Percentiles rank a stretch among this genome's conserved stretches.
phyloP scores from a whole-genome alignment of 2,797 vertebrate genomes.

The Streptopelia turtur region DNA sequence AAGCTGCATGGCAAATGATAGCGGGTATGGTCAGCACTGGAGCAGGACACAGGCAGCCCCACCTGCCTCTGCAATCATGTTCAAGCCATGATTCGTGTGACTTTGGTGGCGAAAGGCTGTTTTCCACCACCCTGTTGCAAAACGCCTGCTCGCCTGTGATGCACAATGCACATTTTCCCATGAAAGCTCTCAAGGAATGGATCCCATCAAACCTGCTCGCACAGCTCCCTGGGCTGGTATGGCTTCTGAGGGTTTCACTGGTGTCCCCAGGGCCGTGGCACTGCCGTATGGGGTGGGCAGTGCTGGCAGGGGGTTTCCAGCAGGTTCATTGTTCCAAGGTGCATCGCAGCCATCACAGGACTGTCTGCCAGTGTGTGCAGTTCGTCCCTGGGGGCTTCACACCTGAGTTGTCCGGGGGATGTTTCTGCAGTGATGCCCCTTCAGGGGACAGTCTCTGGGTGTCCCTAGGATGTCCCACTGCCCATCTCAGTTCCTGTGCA shows the following conservation, averaged over 20 bases:
- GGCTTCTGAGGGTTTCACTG: not conserved
- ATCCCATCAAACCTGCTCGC: not conserved
- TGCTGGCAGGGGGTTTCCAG: not conserved
- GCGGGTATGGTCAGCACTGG: rapidly evolving
- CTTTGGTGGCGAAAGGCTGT: not conserved
- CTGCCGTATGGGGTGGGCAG: rapidly evolving
- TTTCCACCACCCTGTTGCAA: not conserved
- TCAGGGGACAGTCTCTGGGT: not conserved
- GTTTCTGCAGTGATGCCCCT: not conserved
- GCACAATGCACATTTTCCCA: not conserved
- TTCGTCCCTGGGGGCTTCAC: not conserved
- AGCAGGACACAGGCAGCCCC: not conserved
- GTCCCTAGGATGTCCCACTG: rapidly evolving
- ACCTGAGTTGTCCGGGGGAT: rapidly evolving
- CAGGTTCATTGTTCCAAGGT: rapidly evolving
- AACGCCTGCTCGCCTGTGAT: not conserved
- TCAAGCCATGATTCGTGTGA: rapidly evolving
- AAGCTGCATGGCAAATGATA: not conserved
- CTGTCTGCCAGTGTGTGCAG: rapidly evolving
- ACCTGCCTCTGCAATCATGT: rapidly evolving
- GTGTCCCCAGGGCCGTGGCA: not conserved
- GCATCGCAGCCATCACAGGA: rapidly evolving
- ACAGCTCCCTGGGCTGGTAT: not conserved
- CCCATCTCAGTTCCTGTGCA: not conserved
- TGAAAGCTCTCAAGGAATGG: not conserved